Evolutionary conservation across 2,888 invertebrate species (phyloP), one percentile per base, ranked within the genome.

Genomic region (Oscheius sp.): DNA sequence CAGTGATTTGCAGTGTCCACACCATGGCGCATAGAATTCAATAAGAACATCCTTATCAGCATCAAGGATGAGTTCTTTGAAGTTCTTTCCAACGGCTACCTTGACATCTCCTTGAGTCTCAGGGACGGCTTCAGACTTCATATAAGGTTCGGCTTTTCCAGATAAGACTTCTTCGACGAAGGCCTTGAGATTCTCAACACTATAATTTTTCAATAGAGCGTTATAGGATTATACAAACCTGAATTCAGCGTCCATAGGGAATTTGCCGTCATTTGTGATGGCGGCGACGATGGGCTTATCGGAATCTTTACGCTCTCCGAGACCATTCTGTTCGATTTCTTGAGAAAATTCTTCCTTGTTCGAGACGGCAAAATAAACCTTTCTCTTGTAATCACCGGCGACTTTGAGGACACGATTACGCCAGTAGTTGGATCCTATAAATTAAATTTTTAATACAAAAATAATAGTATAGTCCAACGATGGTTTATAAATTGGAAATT

Each of bases 351-450:
- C 94, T 83, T 93, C 93, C 87, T 93, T 93, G 86, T 92, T 91
- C 87, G 94, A 92, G 77, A 99, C 90, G 1, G 95, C 95, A 89
- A 96, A 98, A 78, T 89, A 91, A 41, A 92, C 90, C 72, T 86
- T 86, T 57, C 84, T 75, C 74, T 84, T 85, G 77, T 77, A 84
- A 44, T 85, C 83, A 63, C 80, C 77, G 38, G 84, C 84, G 30
- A 86, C 85, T 75, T 86, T 86, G 67, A 87, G 77, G 32, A 86
- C 85, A 67, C 86, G 91, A 89, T 96, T 96, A 84, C 95, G 92
- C 96, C 97, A 98, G 90, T 98, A 98, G 89, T 98, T 96, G 62
- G 96, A 95, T 56, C 94, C 89, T n/a, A n/a, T n/a, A n/a, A n/a
- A n/a, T n/a, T n/a, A n/a, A n/a, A n/a, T n/a, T n/a, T n/a, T n/a